Evolutionary conservation across 2,888 invertebrate species (phyloP), one percentile per base, ranked within the genome.

Genomic region (Cataglyphis cursor): DNA sequence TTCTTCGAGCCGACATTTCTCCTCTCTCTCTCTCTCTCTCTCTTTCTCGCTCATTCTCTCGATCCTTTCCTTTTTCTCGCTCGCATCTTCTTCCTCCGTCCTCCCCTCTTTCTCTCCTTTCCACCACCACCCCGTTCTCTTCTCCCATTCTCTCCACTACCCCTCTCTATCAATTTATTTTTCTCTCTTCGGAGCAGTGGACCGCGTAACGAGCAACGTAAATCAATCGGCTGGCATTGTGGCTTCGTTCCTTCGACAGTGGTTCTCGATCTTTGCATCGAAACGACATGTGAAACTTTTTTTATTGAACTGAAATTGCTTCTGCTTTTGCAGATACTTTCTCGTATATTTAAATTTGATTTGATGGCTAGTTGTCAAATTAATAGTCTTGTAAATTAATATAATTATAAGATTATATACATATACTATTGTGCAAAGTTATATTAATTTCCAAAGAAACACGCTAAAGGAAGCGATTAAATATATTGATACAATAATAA

Each of bases 121-220:
- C 82, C 66, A 65, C 35, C 66, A 65, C 35, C 81, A 62, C 44
- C 59, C 54, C 59, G 73, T 65, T 61, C 28, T 44, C 54, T 66
- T 62, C 83, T 75, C 82, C 48, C 85, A 78, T 81, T 84, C 89
- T 59, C 72, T 35, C n/a, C 75, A 12, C 65, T 31, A 18, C 44
- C 54, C 73, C 85, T 83, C 90, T 90, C 92, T 92, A 92, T 93
- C 93, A 93, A 93, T 93, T 92, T 93, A 93, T 92, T 93, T 93
- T 92, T 92, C 92, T 92, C 91, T 93, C 91, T 90, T 90, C 92
- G 90, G 92, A 93, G 94, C 95, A 94, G 92, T 93, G 93, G 93
- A 94, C 93, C 94, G 94, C 94, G 94, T 95, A 95, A 95, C 94
- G 94, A 95, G 94, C 93, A 94, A 94, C 94, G 94, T 95, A 94